Percentiles rank a stretch among this genome's conserved stretches.
Conservation (phyloP, 2,888 invertebrate species). For the Brachylomia viminalis region DNA sequence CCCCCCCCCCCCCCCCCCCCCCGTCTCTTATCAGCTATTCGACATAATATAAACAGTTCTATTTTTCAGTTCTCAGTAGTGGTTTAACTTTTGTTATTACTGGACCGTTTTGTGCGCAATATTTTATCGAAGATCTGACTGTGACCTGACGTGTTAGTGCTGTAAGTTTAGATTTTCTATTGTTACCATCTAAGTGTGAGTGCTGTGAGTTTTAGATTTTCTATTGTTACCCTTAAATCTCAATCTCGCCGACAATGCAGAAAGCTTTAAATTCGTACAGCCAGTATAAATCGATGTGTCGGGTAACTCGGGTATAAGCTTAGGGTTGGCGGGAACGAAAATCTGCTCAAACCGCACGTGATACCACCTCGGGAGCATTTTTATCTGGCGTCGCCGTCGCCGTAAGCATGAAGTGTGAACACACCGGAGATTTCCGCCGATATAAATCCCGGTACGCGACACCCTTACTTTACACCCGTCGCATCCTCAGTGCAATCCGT, state of each 20-base stretch:
- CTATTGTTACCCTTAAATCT: constrained; percentile 43
- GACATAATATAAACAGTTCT: constrained; percentile 55
- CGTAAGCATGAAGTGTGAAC: constrained; percentile 84
- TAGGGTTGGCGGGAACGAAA: constrained; percentile 72
- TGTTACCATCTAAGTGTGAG: constrained; percentile 37
- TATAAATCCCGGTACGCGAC: constrained; percentile 87
- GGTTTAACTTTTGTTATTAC: constrained; percentile 61
- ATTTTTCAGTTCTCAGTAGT: constrained; percentile 66
- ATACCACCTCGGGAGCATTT: constrained; percentile 77
- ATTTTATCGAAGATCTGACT: constrained; percentile 31
- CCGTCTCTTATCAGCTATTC: constrained; percentile 72
- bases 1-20: too few species aligned
- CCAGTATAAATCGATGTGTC: constrained; percentile 72
- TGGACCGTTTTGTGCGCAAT: constrained; percentile 52
- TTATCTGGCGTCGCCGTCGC: constrained; percentile 77
- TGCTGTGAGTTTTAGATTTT: constrained; percentile 42
- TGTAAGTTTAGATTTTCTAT: constrained; percentile 39
- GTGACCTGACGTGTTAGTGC: constrained; percentile 41
- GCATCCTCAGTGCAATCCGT: constrained; percentile 80
- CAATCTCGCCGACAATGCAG: constrained; percentile 29
- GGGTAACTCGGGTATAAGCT: constrained; percentile 72
- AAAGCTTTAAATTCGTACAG: constrained; percentile 66
- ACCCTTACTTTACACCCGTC: constrained; percentile 81
- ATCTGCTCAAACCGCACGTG: constrained; percentile 78
- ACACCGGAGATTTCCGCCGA: constrained; percentile 85